Evolutionary conservation across 2,113 vertebrate species (phyloP).

Genomic region (Conger conger): DNA sequence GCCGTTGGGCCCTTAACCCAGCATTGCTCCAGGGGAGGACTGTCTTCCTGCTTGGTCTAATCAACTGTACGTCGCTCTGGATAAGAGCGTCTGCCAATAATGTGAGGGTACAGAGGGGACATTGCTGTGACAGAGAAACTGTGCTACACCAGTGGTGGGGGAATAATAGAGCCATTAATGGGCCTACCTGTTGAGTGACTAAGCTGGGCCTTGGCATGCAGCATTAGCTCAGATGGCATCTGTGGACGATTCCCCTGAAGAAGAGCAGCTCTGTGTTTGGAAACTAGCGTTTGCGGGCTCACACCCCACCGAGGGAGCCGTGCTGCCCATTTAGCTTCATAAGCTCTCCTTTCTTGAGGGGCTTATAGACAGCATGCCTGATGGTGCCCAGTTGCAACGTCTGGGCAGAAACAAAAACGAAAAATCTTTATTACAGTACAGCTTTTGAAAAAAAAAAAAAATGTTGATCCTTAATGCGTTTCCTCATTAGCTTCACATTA

Average conservation of each 20-base stretch:
- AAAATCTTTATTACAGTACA: neutral
- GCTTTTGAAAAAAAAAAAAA: neutral
- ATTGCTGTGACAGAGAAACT: too few species aligned
- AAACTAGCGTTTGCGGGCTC: neutral
- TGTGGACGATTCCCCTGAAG: neutral
- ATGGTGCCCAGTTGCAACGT: neutral
- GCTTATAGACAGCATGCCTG: neutral
- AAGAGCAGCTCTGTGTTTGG: neutral
- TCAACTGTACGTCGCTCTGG: too few species aligned
- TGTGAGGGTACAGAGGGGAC: too few species aligned
- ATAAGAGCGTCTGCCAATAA: too few species aligned
- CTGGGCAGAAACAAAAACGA: too few species aligned
- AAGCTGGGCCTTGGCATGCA: neutral
- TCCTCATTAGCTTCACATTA: conserved; percentile 8
- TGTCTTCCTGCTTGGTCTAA: too few species aligned
- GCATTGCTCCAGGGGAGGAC: too few species aligned
- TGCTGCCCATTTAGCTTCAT: neutral
- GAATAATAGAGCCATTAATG: too few species aligned
- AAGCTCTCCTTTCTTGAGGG: conserved; percentile 13
- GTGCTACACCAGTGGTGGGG: too few species aligned
- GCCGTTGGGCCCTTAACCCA: too few species aligned
- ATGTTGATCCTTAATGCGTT: neutral
- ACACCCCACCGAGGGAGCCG: too few species aligned
- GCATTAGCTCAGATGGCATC: neutral
- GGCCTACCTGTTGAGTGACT: neutral